Evolutionary conservation across 2,888 invertebrate species (phyloP).

Genomic region (Prosopocoilus inquinatus): DNA sequence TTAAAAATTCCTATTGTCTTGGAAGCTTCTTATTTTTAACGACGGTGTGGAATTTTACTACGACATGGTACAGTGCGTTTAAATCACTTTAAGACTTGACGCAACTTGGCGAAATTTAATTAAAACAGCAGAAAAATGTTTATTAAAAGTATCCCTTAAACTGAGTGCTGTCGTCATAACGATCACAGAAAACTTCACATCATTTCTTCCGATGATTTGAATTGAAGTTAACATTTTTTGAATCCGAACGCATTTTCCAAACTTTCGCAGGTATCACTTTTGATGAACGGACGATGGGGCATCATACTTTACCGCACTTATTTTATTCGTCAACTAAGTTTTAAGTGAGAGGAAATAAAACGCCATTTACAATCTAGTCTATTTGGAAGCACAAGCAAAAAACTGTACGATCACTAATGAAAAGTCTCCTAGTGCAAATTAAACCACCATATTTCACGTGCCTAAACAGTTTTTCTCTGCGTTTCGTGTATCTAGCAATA

Average conservation of each 20-base stretch:
- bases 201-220: constrained; percentile 35
- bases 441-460: constrained; percentile 22
- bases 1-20: too few species aligned
- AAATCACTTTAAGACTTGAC: too few species aligned
- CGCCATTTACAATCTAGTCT: too few species aligned
- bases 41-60: too few species aligned
- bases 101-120: not conserved
- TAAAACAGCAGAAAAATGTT: not conserved
- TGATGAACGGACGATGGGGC: too few species aligned
- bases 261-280: not conserved
- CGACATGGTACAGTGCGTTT: too few species aligned
- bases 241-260: constrained; percentile 9
- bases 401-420: not conserved
- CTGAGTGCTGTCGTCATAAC: not conserved
- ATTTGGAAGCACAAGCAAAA: not conserved
- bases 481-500: constrained; percentile 33
- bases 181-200: not conserved
- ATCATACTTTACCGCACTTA: too few species aligned
- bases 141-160: not conserved
- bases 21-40: too few species aligned
- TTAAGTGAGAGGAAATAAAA: too few species aligned
- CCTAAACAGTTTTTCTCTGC: constrained; percentile 22
- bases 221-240: constrained; percentile 31
- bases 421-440: not conserved
- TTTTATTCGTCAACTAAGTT: too few species aligned